Evolutionary conservation across 2,888 invertebrate species (phyloP).

Genomic region (Lingula anatina): DNA sequence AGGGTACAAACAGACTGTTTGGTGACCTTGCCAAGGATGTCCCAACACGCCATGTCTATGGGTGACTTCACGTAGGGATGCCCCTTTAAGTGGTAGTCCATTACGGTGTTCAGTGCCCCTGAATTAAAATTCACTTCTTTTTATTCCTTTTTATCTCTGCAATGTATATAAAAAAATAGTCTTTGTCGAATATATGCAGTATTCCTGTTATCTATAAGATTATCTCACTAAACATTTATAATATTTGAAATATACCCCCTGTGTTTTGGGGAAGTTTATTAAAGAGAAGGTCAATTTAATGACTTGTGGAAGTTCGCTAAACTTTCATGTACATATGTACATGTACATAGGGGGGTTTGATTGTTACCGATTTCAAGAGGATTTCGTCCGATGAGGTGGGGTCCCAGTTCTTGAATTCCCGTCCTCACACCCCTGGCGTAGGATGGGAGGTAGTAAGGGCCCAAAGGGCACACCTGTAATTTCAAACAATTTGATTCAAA

Average conservation of each 20-base stretch:
- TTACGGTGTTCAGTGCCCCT: constrained; percentile 7
- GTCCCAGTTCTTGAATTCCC: constrained; percentile 10
- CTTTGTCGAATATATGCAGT: no score
- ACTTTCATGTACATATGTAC: no score
- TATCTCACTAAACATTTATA: no score
- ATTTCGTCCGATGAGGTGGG: constrained; percentile 7
- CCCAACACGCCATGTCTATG: constrained; percentile 13
- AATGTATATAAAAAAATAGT: no score
- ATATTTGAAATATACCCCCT: no score
- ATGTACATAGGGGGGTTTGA: no score
- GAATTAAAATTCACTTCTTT: no score
- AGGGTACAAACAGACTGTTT: constrained; percentile 10
- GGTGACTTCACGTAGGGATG: constrained; percentile 14
- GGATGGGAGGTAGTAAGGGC: constrained; percentile 10
- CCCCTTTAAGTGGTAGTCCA: constrained; percentile 12
- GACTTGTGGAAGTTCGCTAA: no score
- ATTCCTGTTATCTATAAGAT: no score
- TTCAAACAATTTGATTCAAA: neutral
- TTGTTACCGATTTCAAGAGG: constrained; percentile 8
- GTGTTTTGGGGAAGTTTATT: no score
- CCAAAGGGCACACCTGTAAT: constrained; percentile 7
- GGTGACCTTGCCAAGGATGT: constrained; percentile 10
- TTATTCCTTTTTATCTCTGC: no score
- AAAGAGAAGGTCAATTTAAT: no score
- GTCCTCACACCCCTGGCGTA: constrained; percentile 11